Evolutionary conservation across 1,140 invertebrate species (phyloP), one percentile per base, ranked within the genome.

Genomic region (Aphis craccivora): DNA sequence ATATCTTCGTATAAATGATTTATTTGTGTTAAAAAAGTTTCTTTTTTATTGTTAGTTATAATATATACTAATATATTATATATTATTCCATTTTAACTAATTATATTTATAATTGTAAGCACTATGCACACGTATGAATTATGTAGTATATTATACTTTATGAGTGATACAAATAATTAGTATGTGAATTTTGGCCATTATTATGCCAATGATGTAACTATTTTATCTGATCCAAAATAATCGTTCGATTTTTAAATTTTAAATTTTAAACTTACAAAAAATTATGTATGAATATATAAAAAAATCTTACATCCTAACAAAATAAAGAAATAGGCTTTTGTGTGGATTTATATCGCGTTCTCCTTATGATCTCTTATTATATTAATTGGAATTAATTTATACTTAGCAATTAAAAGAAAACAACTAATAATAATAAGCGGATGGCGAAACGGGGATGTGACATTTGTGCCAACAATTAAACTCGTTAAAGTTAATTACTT

Each of bases 401-500:
- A 93, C 91, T 93, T 93, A 93, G 81, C 91, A 93, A 93, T 93
- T 93, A 93, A 93, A 93, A 93, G 91, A 93, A 93, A 93, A 93
- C 91, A 93, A 93, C 91, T 93, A 93, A 93, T 93, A 93, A 93
- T 84, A 93, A 93, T 84, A 93, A 93, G 91, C 91, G 91, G 81
- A 93, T 93, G 91, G 91, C 91, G 76, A 93, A 93, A 93, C 91
- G 91, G 91, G 91, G 91, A 93, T 93, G 91, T 93, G 91, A 93
- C 91, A 93, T 93, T 93, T 93, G 91, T 93, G 91, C 91, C 91
- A 93, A 93, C 91, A 93, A 93, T 93, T 93, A 93, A 93, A 93
- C 91, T 93, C 91, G 91, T 93, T 93, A 93, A 93, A 93, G 91
- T 93, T 93, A 93, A 93, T 93, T 93, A 93, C 91, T 93, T 93